Percentiles rank a stretch among this genome's conserved stretches.
Evolutionary conservation across 2,113 vertebrate genomes (phyloP).

Genomic region (Bubo scandiacus): DNA sequence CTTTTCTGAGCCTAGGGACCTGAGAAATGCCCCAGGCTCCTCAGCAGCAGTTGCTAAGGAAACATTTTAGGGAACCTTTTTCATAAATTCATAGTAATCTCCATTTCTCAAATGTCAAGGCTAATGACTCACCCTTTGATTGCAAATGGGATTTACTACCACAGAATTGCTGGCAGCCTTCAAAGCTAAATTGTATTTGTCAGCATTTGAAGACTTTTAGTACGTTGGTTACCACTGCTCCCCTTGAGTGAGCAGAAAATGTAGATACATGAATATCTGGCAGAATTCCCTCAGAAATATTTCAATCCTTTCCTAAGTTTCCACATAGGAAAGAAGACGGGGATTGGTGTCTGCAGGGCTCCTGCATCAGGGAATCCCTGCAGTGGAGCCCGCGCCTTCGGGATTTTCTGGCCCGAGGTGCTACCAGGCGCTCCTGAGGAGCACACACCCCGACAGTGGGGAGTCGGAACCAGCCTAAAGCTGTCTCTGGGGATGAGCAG

Average conservation of each 20-base stretch:
- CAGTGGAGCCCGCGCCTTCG: neutral
- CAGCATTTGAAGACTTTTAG: constrained; percentile 75
- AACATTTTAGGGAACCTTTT: constrained; percentile 76
- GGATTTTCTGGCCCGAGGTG: neutral
- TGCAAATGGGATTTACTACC: constrained; percentile 75
- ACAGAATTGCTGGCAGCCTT: constrained; percentile 76
- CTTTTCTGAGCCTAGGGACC: constrained; percentile 56
- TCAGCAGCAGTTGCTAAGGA: constrained; percentile 74
- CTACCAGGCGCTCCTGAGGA: neutral
- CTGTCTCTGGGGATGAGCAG: neutral
- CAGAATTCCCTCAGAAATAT: constrained; percentile 42
- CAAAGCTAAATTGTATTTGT: constrained; percentile 75
- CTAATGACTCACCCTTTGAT: constrained; percentile 77
- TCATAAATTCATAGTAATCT: constrained; percentile 76
- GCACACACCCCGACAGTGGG: rapidly evolving
- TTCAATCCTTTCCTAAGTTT: constrained; percentile 32
- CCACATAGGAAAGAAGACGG: neutral
- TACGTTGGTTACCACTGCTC: constrained; percentile 51
- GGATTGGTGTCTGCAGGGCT: neutral
- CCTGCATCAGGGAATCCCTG: neutral
- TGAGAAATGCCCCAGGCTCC: constrained; percentile 56
- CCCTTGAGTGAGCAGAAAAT: constrained; percentile 65
- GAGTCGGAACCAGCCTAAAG: neutral
- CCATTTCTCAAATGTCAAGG: constrained; percentile 76
- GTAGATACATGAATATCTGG: constrained; percentile 58